phyloP scores from a whole-genome alignment of 2,888 invertebrate species.

The Didymodactylos carnosus region DNA sequence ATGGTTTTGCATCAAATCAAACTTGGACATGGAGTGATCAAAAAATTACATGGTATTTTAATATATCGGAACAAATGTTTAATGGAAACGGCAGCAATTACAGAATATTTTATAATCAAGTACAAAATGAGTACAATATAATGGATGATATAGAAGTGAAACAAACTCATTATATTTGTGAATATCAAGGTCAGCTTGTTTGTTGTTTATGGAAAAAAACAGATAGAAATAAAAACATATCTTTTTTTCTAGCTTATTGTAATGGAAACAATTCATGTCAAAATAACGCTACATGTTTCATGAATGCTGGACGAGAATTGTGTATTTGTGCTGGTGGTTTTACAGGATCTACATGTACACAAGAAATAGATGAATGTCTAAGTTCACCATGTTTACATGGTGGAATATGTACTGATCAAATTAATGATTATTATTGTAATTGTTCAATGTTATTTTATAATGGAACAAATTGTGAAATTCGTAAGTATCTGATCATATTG shows the following conservation, averaged over 20 bases:
- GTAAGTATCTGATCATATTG: slow-evolving; percentile 15
- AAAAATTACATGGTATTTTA: neutral
- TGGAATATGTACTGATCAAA: neutral
- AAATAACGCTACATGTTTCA: slow-evolving; percentile 13
- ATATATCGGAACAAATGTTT: neutral
- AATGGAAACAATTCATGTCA: neutral
- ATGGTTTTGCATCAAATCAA: neutral
- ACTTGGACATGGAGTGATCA: slow-evolving; percentile 6
- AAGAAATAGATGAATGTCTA: slow-evolving; percentile 9
- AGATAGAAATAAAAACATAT: neutral
- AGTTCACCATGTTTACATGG: slow-evolving; percentile 11
- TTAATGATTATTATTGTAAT: slow-evolving; percentile 8
- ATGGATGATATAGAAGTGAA: neutral
- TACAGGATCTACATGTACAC: slow-evolving; percentile 1
- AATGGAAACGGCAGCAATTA: neutral
- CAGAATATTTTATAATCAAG: neutral
- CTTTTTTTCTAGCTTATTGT: neutral
- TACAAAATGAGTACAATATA: neutral
- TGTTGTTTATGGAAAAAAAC: neutral
- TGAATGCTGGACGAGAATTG: slow-evolving; percentile 10
- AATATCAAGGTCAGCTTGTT: slow-evolving; percentile 3
- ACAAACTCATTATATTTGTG: neutral
- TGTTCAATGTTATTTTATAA: slow-evolving; percentile 3
- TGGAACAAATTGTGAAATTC: slow-evolving; percentile 16
- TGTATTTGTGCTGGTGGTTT: slow-evolving; percentile 8